These are phyloP conservation scores for Aselliscus stoliczkanus DNA, from an alignment of 2,797 vertebrate species.

Conservation along the genomic window DNA sequence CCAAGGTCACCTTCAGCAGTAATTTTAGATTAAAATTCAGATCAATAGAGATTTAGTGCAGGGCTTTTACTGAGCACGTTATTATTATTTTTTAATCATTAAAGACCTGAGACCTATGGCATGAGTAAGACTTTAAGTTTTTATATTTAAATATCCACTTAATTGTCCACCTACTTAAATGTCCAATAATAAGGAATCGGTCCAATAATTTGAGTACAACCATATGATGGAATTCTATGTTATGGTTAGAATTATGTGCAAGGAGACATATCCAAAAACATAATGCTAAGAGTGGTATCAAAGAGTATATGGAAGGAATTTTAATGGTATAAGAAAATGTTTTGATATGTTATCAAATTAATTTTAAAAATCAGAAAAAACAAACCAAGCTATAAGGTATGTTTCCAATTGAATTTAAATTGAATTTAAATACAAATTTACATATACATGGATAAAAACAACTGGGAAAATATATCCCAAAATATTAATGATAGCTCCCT, in stretches of 20 bases:
- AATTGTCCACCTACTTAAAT: conserved; percentile 25
- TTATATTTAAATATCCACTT: conserved; percentile 6
- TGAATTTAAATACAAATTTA: no score
- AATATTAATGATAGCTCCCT: conserved; percentile 11
- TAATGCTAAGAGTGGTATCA: background rate
- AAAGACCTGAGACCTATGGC: background rate
- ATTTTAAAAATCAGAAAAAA: conserved; percentile 1
- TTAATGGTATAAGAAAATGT: conserved; percentile 23
- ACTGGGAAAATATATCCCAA: background rate
- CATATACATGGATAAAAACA: conserved; percentile 1
- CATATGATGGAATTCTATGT: background rate
- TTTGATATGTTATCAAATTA: background rate
- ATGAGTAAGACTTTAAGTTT: background rate
- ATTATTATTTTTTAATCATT: conserved; percentile 3
- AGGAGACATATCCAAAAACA: background rate
- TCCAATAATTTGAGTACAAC: background rate
- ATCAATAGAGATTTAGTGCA: conserved; percentile 9
- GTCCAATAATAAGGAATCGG: background rate
- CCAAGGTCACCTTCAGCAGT: background rate
- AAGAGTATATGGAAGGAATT: background rate
- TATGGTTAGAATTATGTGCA: background rate
- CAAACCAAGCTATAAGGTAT: background rate
- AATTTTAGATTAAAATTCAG: conserved; percentile 51
- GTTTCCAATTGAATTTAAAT: conserved; percentile 19
- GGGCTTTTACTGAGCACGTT: conserved; percentile 30